Evolutionary conservation across 2,113 vertebrate species (phyloP), one percentile per base, ranked within the genome.

Genomic region (Urocitellus parryii): DNA sequence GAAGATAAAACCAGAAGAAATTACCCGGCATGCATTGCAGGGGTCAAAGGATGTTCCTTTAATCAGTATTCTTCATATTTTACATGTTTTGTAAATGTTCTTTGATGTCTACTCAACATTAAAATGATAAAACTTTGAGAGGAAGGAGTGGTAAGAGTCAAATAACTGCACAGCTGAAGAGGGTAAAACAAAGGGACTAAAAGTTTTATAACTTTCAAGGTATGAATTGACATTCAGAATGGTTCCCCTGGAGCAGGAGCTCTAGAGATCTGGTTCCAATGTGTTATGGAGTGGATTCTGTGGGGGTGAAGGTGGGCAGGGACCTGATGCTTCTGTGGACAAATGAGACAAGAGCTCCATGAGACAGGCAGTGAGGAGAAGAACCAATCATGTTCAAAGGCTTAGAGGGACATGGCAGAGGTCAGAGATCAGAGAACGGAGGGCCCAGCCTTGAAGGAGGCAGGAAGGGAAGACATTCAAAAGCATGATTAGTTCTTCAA

Each of bases 391-490:
- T 0, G 2, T 32, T 65, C 4, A 37, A 37, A 95, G 32, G 77
- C 42, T 82, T 10, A 34, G 51, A 58, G 17, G 51, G 48, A 91
- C 83, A 77, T 42, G 22, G n/a, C n/a, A 84, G 63, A 32, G 45
- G 34, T 56, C 53, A 81, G 83, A 78, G 68, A 88, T 51, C 32
- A 94, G 51, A 65, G 48, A 77, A 85, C 0, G 37, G 32, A 88
- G 22, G 67, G 68, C 22, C 77, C 87, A 81, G 61, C 78, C 82
- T 88, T 45, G 12, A 25, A 95, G 73, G 73, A 68, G 45, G n/a
- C 78, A 93, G 68, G 65, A 83, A 73, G 72, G 61, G 67, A 87
- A 78, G 78, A 80, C 32, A 70, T 51, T 93, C 73, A 63, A 83
- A 93, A 95, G 45, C 45, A 88, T 27, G 45, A 45, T n/a, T 89